Conservation (phyloP, 2,113 vertebrate genomes). For the Leptobrachium leishanense region DNA sequence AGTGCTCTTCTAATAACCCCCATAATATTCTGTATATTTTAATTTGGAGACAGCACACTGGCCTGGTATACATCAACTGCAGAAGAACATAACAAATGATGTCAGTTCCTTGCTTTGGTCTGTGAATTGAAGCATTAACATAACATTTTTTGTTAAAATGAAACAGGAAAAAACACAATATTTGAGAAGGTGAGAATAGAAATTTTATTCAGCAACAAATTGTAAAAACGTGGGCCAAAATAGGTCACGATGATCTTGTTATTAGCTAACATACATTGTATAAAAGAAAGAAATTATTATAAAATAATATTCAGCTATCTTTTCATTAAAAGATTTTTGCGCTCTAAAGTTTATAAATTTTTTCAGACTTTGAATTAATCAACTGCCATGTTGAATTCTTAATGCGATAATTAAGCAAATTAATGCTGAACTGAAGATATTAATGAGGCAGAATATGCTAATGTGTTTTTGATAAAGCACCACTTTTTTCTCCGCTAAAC, state of each 20-base stretch:
- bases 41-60: too few species aligned
- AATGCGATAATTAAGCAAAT: conserved; percentile 79
- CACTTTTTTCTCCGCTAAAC: conserved; percentile 64
- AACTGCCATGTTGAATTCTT: conserved; percentile 73
- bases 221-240: neutral
- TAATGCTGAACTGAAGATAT: conserved; percentile 76
- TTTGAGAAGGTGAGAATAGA: too few species aligned
- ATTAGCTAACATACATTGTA: neutral
- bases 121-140: too few species aligned
- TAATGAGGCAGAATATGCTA: conserved; percentile 82
- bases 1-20: too few species aligned
- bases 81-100: too few species aligned
- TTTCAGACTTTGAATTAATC: conserved; percentile 70
- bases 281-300: conserved; percentile 19
- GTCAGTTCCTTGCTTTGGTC: too few species aligned
- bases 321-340: conserved; percentile 54
- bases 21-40: too few species aligned
- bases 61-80: too few species aligned
- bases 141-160: too few species aligned
- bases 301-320: conserved; percentile 46
- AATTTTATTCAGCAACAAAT: too few species aligned
- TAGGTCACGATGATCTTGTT: too few species aligned
- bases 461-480: conserved; percentile 73
- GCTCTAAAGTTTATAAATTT: conserved; percentile 52
- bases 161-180: too few species aligned